Percentiles rank a stretch among this genome's conserved stretches.
Evolutionary conservation across 2,113 vertebrate genomes (phyloP).

Genomic region (Coptodon rendalli): DNA sequence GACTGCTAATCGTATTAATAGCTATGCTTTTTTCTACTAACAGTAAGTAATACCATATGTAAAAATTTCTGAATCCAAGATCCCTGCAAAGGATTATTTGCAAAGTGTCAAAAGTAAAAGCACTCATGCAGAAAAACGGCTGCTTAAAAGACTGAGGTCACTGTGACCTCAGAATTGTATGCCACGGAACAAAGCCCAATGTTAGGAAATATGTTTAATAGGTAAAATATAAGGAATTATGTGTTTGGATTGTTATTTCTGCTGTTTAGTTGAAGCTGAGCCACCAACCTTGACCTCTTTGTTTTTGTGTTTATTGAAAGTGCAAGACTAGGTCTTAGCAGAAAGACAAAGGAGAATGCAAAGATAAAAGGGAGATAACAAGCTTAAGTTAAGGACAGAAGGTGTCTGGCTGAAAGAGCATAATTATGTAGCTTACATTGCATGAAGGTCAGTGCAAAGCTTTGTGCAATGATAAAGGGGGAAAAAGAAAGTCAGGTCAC

Average conservation of each 20-base stretch:
- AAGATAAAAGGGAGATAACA: not conserved
- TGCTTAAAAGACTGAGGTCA: not conserved
- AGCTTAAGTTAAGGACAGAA: not conserved
- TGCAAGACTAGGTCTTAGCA: not conserved
- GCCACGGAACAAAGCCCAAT: not conserved
- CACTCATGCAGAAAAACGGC: not conserved
- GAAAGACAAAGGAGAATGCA: not conserved
- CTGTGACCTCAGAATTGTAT: not conserved
- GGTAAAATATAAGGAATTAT: not conserved
- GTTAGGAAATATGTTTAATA: not conserved
- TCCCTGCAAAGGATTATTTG: not conserved
- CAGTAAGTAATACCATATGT: not conserved
- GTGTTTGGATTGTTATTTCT: not conserved
- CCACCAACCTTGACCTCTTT: not conserved
- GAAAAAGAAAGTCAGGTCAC: not conserved
- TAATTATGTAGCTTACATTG: not conserved
- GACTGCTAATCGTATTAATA: not conserved
- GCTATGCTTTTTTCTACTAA: not conserved
- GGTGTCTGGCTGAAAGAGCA: not conserved
- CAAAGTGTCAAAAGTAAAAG: not conserved
- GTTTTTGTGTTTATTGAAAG: not conserved
- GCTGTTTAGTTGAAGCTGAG: not conserved
- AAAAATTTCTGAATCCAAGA: not conserved
- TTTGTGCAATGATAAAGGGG: not conserved
- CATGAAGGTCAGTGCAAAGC: not conserved